Conservation (phyloP, 2,888 invertebrate genomes). For the Phanerotoma sp. region DNA sequence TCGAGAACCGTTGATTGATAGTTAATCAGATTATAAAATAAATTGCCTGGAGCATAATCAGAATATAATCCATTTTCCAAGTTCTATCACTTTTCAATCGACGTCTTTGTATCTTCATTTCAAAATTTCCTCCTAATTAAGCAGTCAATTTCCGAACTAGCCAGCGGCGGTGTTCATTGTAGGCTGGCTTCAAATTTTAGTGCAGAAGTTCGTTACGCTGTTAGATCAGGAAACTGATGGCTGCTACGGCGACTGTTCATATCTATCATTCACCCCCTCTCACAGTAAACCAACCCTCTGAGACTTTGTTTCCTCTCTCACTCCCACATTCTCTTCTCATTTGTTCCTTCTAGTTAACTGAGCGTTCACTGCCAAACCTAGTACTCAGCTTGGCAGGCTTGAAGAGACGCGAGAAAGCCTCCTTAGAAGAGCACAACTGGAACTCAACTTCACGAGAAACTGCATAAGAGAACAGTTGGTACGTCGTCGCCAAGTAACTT, state of each 20-base stretch:
- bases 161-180: conserved; percentile 24
- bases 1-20: too few species aligned
- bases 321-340: not conserved
- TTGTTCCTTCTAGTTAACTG: not conserved
- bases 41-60: too few species aligned
- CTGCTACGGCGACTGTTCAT: conserved; percentile 50
- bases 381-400: not conserved
- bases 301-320: not conserved
- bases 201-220: conserved; percentile 43
- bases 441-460: conserved; percentile 34
- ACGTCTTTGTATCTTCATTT: conserved; percentile 9
- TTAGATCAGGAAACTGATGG: conserved; percentile 46
- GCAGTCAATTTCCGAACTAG: conserved; percentile 38
- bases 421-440: conserved; percentile 1
- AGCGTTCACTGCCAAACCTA: not conserved
- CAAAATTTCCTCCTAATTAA: conserved; percentile 38
- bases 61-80: too few species aligned
- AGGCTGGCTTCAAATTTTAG: conserved; percentile 42
- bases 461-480: conserved; percentile 41
- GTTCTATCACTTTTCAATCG: too few species aligned
- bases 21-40: too few species aligned
- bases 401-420: not conserved
- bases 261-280: conserved; percentile 19
- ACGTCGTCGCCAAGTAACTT: conserved; percentile 54
- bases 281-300: conserved; percentile 7